Conservation (phyloP, 1,140 invertebrate species). For the Zaprionus tsacasi region DNA sequence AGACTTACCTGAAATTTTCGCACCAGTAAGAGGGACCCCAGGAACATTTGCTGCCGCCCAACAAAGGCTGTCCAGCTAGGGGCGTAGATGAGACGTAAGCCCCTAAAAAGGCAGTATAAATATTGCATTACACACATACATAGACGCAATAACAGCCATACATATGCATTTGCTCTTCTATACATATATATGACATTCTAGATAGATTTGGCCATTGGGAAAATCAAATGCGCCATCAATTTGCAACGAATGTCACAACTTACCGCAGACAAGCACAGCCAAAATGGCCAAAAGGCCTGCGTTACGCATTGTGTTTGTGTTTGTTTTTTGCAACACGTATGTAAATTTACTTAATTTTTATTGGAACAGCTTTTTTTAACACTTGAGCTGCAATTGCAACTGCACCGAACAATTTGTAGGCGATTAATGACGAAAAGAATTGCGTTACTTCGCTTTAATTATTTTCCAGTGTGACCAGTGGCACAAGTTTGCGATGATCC, state of each 20-base stretch:
- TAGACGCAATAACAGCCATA: conserved; percentile 6
- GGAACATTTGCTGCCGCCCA: conserved; percentile 89
- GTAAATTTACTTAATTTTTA: conserved; percentile 16
- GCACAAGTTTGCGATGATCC: not conserved
- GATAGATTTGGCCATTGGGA: conserved; percentile 30
- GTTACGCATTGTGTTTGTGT: conserved; percentile 51
- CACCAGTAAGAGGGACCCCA: conserved; percentile 94
- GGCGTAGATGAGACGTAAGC: conserved; percentile 61
- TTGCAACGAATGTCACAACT: conserved; percentile 43
- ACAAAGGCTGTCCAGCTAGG: conserved; percentile 62
- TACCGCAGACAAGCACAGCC: conserved; percentile 67
- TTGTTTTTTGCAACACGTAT: not conserved
- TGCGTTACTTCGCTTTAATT: conserved; percentile 44
- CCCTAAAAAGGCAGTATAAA: conserved; percentile 51
- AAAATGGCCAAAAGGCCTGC: conserved; percentile 76
- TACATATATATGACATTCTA: conserved; percentile 29
- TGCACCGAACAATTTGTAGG: conserved; percentile 44
- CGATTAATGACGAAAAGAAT: conserved; percentile 47
- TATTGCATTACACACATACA: conserved; percentile 3
- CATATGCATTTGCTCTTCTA: conserved; percentile 10
- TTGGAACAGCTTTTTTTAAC: conserved; percentile 16
- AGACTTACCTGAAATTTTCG: conserved; percentile 88
- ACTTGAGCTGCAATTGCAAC: conserved; percentile 47
- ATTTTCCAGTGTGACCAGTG: conserved; percentile 29
- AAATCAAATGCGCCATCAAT: conserved; percentile 50